These are phyloP conservation scores for Gonatopus flavifemur DNA, from an alignment of 1,140 invertebrate genomes.

Conservation along the genomic window DNA sequence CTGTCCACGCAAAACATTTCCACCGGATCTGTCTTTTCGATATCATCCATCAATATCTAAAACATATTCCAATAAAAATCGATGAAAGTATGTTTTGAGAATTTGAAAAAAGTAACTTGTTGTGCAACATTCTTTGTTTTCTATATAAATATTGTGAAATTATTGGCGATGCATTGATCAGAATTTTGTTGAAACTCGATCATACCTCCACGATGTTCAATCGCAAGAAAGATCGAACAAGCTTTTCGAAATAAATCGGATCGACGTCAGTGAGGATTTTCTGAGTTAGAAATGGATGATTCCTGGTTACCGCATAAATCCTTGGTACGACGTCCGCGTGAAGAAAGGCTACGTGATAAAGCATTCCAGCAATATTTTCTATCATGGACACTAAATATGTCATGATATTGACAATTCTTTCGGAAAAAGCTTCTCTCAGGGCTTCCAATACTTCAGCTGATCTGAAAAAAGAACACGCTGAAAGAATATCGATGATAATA, in stretches of 20 bases:
- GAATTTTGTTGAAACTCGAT: no score
- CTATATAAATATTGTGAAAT: neutral
- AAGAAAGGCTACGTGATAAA: conserved; percentile 42
- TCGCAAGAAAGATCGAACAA: conserved; percentile 36
- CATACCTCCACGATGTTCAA: conserved; percentile 38
- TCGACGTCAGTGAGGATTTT: conserved; percentile 36
- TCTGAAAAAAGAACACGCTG: no score
- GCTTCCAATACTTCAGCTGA: conserved; percentile 34
- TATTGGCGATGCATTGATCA: neutral
- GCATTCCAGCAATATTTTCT: conserved; percentile 35
- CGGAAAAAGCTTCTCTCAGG: conserved; percentile 32
- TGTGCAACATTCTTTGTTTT: neutral
- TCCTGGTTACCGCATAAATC: conserved; percentile 33
- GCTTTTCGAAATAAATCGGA: conserved; percentile 33
- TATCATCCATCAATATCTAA: conserved; percentile 28
- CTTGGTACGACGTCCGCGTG: conserved; percentile 32
- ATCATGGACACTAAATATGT: conserved; percentile 37
- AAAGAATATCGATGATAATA: no score
- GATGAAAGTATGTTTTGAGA: neutral
- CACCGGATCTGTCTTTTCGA: conserved; percentile 21
- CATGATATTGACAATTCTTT: conserved; percentile 33
- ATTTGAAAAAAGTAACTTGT: neutral
- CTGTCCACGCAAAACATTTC: conserved; percentile 57
- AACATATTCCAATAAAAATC: conserved; percentile 4
- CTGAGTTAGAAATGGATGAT: conserved; percentile 35